Evolutionary conservation across 2,888 invertebrate species (phyloP).

Genomic region (Sphaerophoria taeniata): DNA sequence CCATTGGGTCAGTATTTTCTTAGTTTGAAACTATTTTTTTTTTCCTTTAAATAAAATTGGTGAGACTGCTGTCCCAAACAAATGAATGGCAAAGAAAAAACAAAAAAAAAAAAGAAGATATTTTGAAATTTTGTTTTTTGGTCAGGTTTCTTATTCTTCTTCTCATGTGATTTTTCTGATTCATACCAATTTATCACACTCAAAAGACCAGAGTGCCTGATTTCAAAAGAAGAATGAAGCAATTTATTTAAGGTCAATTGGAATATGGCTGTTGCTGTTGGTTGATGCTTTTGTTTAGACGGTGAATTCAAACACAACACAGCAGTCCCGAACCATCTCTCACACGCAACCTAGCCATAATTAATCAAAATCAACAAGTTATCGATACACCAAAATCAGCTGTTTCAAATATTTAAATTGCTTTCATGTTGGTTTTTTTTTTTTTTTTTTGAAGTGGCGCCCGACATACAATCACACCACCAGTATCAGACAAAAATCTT

Average conservation of each 20-base stretch:
- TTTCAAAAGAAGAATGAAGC: slow-evolving; percentile 38
- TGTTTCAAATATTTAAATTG: slow-evolving; percentile 49
- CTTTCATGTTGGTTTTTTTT: neutral
- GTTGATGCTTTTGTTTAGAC: neutral
- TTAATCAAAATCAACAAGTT: slow-evolving; percentile 69
- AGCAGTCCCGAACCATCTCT: slow-evolving; percentile 4
- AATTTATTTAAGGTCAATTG: slow-evolving; percentile 62
- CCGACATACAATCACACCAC: slow-evolving; percentile 35
- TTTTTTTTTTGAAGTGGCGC: slow-evolving; percentile 39
- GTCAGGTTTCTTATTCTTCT: slow-evolving; percentile 41
- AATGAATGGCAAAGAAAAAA: slow-evolving; percentile 71
- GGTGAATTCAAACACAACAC: neutral
- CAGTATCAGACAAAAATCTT: neutral
- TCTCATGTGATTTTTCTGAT: slow-evolving; percentile 59
- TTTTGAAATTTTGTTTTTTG: slow-evolving; percentile 62
- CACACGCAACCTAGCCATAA: slow-evolving; percentile 28
- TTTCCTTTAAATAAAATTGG: slow-evolving; percentile 20
- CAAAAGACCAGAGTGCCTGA: slow-evolving; percentile 2
- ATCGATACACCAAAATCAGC: slow-evolving; percentile 57
- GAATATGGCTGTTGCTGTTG: slow-evolving; percentile 16
- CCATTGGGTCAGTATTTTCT: slow-evolving; percentile 47
- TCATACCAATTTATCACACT: slow-evolving; percentile 53
- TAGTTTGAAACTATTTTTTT: slow-evolving; percentile 51
- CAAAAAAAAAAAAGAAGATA: slow-evolving; percentile 51
- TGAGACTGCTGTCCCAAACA: slow-evolving; percentile 58